Evolutionary conservation across 2,888 invertebrate genomes (phyloP).

Genomic region (Lithodes maja): DNA sequence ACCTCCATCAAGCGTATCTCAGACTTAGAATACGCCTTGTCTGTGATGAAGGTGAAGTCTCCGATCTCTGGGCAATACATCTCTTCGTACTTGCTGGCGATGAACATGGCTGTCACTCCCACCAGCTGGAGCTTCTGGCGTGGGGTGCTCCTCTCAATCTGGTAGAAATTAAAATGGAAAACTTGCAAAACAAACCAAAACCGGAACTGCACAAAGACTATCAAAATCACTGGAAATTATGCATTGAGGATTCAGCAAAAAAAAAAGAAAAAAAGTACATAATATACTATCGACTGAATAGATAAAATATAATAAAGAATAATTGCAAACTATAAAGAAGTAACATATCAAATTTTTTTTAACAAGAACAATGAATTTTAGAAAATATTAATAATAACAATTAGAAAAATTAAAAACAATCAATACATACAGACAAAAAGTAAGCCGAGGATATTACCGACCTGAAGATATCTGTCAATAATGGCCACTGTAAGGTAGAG

Average conservation of each 20-base stretch:
- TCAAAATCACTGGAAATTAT: too few species aligned
- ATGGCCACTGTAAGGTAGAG: slow-evolving; percentile 91
- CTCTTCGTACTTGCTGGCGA: slow-evolving; percentile 97
- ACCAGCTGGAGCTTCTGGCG: slow-evolving; percentile 88
- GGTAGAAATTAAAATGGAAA: slow-evolving; percentile 35
- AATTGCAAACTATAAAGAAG: too few species aligned
- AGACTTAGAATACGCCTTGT: slow-evolving; percentile 85
- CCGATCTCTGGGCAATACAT: slow-evolving; percentile 89
- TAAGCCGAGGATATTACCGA: slow-evolving; percentile 72
- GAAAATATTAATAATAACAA: too few species aligned
- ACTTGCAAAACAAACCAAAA: too few species aligned
- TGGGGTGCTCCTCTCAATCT: slow-evolving; percentile 80
- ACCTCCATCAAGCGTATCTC: slow-evolving; percentile 90
- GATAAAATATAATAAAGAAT: not conserved
- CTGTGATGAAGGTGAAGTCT: slow-evolving; percentile 94
- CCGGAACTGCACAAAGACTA: too few species aligned
- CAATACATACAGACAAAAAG: not conserved
- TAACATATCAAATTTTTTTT: too few species aligned
- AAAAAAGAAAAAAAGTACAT: too few species aligned
- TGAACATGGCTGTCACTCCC: slow-evolving; percentile 90
- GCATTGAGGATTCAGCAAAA: too few species aligned
- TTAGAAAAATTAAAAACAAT: too few species aligned
- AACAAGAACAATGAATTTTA: too few species aligned
- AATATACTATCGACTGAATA: not conserved
- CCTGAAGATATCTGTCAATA: slow-evolving; percentile 92